Evolutionary conservation across 2,888 invertebrate species (phyloP).

Genomic region (Sphaerophoria rueppellii): DNA sequence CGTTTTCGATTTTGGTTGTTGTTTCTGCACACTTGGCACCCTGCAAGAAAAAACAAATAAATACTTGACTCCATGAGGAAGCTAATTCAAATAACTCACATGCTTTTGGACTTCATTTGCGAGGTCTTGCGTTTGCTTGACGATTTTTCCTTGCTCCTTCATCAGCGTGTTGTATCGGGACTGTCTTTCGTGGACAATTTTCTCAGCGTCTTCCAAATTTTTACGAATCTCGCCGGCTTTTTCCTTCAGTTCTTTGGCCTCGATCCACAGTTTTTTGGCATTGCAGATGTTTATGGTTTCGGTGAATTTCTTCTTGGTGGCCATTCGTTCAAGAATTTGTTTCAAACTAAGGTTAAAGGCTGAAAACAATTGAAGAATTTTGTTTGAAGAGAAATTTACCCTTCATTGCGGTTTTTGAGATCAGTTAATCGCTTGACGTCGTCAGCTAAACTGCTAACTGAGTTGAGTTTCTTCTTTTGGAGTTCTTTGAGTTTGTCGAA

Average conservation of each 20-base stretch:
- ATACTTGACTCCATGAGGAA: background rate
- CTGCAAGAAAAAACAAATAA: conserved; percentile 16
- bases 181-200: conserved; percentile 65
- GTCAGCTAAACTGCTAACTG: conserved; percentile 81
- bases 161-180: conserved; percentile 73
- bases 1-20: conserved; percentile 77
- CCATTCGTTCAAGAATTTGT: conserved; percentile 84
- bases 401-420: conserved; percentile 83
- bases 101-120: conserved; percentile 72
- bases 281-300: conserved; percentile 85
- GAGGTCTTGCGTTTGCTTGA: conserved; percentile 71
- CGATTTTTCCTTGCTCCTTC: conserved; percentile 74
- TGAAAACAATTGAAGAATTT: conserved; percentile 1
- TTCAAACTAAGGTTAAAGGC: conserved; percentile 76
- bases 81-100: conserved; percentile 69
- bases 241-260: conserved; percentile 85
- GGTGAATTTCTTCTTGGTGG: conserved; percentile 86
- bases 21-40: conserved; percentile 7
- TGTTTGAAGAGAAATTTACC: conserved; percentile 74
- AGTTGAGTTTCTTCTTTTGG: conserved; percentile 82
- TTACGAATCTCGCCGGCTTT: conserved; percentile 83
- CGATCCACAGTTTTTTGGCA: conserved; percentile 88
- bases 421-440: conserved; percentile 83
- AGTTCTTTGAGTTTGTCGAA: conserved; percentile 85
- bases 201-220: conserved; percentile 81